Conservation (phyloP, 2,888 invertebrate species). For the Encarsia formosa region DNA sequence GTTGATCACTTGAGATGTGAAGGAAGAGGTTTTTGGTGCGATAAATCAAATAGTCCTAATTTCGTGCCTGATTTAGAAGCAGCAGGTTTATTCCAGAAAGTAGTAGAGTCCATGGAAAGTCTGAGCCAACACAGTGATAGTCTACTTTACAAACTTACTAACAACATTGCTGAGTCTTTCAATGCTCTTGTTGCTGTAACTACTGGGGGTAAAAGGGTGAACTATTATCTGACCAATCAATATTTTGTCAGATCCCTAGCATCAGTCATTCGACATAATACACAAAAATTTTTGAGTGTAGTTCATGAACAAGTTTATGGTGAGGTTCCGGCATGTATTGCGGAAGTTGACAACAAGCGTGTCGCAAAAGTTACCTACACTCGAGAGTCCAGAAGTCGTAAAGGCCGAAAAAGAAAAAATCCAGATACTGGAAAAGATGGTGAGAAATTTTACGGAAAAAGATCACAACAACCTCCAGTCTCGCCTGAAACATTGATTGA, state of each 20-base stretch:
- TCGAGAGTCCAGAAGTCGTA: no score
- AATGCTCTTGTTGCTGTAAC: background rate
- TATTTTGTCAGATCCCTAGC: background rate
- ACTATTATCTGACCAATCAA: background rate
- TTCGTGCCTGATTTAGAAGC: no score
- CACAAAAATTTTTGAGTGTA: slow-evolving; percentile 8
- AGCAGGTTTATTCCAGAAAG: no score
- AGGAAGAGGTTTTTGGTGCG: no score
- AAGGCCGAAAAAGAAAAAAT: no score
- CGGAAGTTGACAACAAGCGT: background rate
- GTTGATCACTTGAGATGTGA: no score
- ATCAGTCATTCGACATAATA: slow-evolving; percentile 2
- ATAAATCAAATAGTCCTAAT: no score
- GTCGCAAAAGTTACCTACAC: background rate
- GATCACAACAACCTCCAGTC: no score
- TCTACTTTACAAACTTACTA: slow-evolving; percentile 18
- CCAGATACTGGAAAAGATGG: no score
- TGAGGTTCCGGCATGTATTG: background rate
- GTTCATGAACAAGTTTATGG: background rate
- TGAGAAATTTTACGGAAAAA: no score
- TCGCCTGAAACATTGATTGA: no score
- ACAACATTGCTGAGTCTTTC: slow-evolving; percentile 7
- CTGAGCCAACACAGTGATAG: slow-evolving; percentile 25
- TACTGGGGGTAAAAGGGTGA: background rate
- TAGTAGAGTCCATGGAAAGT: slow-evolving; percentile 6